Base-by-base conservation (phyloP, 2,888 invertebrate species). In the Zaprionus lineosus region DNA sequence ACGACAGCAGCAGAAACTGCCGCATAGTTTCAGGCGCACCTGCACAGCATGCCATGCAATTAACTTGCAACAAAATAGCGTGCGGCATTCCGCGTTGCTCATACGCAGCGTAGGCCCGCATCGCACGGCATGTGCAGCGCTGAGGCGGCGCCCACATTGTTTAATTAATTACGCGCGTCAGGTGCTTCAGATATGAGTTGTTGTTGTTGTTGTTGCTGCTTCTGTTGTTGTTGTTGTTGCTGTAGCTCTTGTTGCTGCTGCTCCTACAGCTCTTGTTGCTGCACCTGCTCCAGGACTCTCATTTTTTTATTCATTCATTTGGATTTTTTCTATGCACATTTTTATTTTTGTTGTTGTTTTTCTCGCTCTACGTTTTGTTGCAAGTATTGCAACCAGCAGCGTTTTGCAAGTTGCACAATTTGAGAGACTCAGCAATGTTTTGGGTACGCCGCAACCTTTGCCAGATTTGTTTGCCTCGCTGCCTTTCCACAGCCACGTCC, bases 91-190 rank as follows among this genome's bases (percentile, higher is more conserved):
- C 59, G 0, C 3, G 39, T 40, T 33, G 29, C 53, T 14, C 39
- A 69, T 55, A 69, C 64, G 61, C 62, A 51, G 12, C 39, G 63
- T 50, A 21, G 11, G 58, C 48, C 46, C 24, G 44, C 37, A 50
- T 48, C 9, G n/a, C 14, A 36, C 34, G 31, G 24, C 18, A 5
- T 16, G 9, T 3, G 7, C 4, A 18, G 7, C 8, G 34, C n/a
- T n/a, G 8, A 14, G 11, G 31, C 15, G 19, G 37, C 41, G 37
- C 57, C 63, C 69, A 43, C 66, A 65, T 69, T 70, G 56, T 63
- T 65, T 67, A 75, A 76, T 76, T 75, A 75, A 76, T 75, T 73
- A 73, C 62, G 59, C 58, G 66, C 70, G 43, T 56, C 63, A 62
- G 62, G 56, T 67, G 53, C 37, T 39, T 21, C 50, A 39, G 56